A percentile compares a stretch with the other conserved stretches of the same genome.
Evolutionary conservation across 2,113 vertebrate genomes (phyloP).

Genomic region (Anoplopoma fimbria): DNA sequence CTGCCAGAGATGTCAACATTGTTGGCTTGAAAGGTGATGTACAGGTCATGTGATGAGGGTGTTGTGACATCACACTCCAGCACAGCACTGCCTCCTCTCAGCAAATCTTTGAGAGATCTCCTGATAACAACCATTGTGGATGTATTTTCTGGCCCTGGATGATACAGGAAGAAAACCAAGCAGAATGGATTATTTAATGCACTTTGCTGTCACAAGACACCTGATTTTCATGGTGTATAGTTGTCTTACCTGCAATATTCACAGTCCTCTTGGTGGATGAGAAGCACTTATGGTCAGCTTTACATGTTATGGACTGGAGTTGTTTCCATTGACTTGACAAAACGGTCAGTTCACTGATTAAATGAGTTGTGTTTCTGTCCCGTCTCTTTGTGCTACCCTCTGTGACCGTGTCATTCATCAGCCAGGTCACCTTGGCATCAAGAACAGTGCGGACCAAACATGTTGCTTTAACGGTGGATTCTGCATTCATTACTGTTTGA

Average conservation of each 20-base stretch:
- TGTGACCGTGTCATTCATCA: background rate
- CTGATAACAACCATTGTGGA: constrained; percentile 70
- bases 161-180: constrained; percentile 1
- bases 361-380: background rate
- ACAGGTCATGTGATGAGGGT: constrained; percentile 60
- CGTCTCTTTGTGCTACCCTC: fast-evolving
- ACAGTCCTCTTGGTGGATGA: background rate
- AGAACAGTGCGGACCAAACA: constrained; percentile 62
- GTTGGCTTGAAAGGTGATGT: constrained; percentile 60
- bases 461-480: constrained; percentile 7
- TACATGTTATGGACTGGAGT: constrained; percentile 55
- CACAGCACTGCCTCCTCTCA: constrained; percentile 31
- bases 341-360: constrained; percentile 39
- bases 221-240: background rate
- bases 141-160: constrained; percentile 35
- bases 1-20: background rate
- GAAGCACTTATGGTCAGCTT: constrained; percentile 73
- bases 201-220: too few species aligned
- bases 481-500: constrained; percentile 10
- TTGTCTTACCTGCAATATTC: constrained; percentile 34
- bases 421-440: constrained; percentile 63
- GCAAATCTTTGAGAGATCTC: constrained; percentile 58
- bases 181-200: background rate
- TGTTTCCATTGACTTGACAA: constrained; percentile 24
- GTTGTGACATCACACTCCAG: constrained; percentile 70